phyloP scores from a whole-genome alignment of 1,140 invertebrate species.

The Pseudoatta argentina region DNA sequence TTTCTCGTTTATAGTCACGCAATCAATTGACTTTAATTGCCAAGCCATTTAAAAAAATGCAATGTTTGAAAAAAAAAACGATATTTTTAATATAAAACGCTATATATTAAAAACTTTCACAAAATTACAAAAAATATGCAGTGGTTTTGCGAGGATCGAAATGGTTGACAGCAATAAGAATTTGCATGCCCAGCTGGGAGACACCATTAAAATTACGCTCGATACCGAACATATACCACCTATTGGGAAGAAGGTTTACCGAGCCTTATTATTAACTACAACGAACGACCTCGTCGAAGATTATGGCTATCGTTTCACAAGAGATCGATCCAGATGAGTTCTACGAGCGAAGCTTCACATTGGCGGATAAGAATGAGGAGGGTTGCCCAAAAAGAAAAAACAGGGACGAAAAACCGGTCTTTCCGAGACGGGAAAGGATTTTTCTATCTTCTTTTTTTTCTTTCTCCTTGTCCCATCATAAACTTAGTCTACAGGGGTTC shows the following conservation, averaged over 20 bases:
- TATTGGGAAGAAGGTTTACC: slow-evolving; percentile 33
- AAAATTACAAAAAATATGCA: not conserved
- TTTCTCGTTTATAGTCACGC: not conserved
- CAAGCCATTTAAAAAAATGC: not conserved
- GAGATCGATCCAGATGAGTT: slow-evolving; percentile 62
- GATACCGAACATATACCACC: slow-evolving; percentile 33
- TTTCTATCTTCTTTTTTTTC: slow-evolving; percentile 57
- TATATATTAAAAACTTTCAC: not conserved
- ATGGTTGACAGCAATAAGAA: slow-evolving; percentile 6
- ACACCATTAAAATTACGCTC: slow-evolving; percentile 20
- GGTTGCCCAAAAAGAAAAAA: slow-evolving; percentile 61
- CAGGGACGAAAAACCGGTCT: slow-evolving; percentile 71
- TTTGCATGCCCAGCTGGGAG: slow-evolving; percentile 11
- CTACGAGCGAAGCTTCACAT: slow-evolving; percentile 38
- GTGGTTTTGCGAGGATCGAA: not conserved
- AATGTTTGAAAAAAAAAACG: not conserved
- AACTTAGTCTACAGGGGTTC: slow-evolving; percentile 48
- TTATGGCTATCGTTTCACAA: slow-evolving; percentile 49
- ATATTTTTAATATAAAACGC: not conserved
- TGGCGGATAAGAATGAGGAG: slow-evolving; percentile 52
- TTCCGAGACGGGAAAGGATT: slow-evolving; percentile 58
- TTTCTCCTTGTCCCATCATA: slow-evolving; percentile 9
- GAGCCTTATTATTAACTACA: slow-evolving; percentile 42
- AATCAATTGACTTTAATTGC: not conserved
- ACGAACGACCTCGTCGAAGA: slow-evolving; percentile 57